Evolutionary conservation across 2,888 invertebrate species (phyloP), one percentile per base, ranked within the genome.

Genomic region (Zonitis immaculata): DNA sequence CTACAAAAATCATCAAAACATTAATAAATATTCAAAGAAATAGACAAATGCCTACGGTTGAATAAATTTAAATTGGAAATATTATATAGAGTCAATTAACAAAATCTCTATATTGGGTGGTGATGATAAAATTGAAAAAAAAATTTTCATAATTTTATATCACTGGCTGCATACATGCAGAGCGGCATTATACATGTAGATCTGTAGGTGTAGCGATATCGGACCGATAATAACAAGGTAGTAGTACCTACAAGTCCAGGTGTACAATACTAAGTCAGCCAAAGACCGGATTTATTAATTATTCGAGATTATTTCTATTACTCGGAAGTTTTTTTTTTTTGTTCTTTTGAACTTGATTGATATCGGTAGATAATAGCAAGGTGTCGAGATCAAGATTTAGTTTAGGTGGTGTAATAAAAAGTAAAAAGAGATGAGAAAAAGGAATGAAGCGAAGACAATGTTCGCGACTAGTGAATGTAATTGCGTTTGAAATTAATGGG

Each of bases 221-320:
- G 60, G 57, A 22, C 52, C 44, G 60, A 52, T 60, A 60, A 60
- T 60, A 57, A 60, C 58, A 60, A 60, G 60, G 57, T 60, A 60
- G 55, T 54, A 47, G 26, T 48, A 45, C 46, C 44, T 51, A 30
- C 60, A 60, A 32, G 14, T 32, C 14, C 14, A 32, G 32, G 32
- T 32, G 35, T 35, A 35, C 35, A 35, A 35, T 35, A 35, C 35
- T 18, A n/a, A n/a, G n/a, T n/a, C n/a, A 18, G 18, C 35, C 8
- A 9, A 18, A 58, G 56, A 35, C 52, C 56, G 58, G 49, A 57
- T 42, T 52, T 49, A 54, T 51, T 44, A n/a, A 54, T 54, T 51
- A 47, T 35, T 35, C 16, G 9, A 35, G 9, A 35, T 35, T 16
- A 35, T 35, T 35, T 8, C 35, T 1, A 35, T 35, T 35, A 35